Evolutionary conservation across 2,113 vertebrate genomes (phyloP).

Genomic region (Urocolius indicus): DNA sequence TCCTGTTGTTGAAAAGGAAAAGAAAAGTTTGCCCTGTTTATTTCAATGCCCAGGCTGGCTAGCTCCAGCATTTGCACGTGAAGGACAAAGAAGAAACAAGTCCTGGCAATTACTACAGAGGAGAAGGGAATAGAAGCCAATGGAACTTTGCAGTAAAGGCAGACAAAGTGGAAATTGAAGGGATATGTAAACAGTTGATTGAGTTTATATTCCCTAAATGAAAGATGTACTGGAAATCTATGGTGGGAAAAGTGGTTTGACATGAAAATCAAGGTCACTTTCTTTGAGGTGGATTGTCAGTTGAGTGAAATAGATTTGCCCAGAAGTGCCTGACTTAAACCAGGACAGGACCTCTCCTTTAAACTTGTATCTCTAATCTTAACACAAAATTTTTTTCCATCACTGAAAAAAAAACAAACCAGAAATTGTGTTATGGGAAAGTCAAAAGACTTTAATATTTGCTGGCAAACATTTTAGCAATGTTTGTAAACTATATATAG

Average conservation of each 20-base stretch:
- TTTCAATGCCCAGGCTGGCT: background rate
- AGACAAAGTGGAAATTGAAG: background rate
- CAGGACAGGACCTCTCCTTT: background rate
- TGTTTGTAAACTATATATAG: conserved; percentile 45
- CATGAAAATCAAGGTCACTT: background rate
- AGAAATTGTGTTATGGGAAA: background rate
- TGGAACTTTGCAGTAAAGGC: background rate
- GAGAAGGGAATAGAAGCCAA: background rate
- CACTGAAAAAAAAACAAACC: background rate
- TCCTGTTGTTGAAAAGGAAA: background rate
- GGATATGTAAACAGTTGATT: background rate
- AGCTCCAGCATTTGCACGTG: background rate
- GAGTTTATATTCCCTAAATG: background rate
- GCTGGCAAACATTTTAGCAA: background rate
- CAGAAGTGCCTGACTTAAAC: background rate
- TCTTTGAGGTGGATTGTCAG: background rate
- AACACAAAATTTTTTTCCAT: background rate
- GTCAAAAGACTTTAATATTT: background rate
- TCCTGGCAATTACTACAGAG: background rate
- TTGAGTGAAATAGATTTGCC: background rate
- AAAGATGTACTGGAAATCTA: background rate
- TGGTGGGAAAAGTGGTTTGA: background rate
- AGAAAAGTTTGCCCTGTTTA: background rate
- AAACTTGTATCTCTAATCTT: background rate
- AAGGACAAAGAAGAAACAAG: background rate